These are phyloP conservation scores for Listrodromus nycthemerus DNA, from an alignment of 2,888 invertebrate species.

Conservation along the genomic window DNA sequence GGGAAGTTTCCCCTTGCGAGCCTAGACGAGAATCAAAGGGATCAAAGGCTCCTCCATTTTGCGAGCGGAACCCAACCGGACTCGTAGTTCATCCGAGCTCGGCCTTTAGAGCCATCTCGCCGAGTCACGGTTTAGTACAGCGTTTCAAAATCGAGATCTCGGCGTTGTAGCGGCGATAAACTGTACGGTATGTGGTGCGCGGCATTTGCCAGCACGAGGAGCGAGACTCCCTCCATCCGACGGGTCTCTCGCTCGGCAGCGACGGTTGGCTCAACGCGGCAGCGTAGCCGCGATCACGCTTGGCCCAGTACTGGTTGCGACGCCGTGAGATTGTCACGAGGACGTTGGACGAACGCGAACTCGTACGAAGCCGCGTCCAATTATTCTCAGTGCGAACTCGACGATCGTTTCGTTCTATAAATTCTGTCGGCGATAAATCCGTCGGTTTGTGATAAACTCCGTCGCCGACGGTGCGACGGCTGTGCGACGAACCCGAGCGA, in stretches of 20 bases:
- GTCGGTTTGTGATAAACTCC: neutral
- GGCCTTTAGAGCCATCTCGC: constrained; percentile 27
- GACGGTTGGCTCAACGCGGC: constrained; percentile 54
- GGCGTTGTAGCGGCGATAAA: constrained; percentile 24
- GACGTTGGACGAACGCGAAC: constrained; percentile 22
- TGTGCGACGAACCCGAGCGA: neutral
- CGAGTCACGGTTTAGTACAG: constrained; percentile 41
- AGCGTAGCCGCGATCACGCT: constrained; percentile 43
- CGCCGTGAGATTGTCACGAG: constrained; percentile 47
- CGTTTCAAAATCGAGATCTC: constrained; percentile 29
- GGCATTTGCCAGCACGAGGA: constrained; percentile 27
- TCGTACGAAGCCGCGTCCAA: constrained; percentile 49
- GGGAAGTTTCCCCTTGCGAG: neutral
- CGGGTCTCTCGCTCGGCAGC: constrained; percentile 23
- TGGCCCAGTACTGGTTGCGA: constrained; percentile 49
- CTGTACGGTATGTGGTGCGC: neutral
- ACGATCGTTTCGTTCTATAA: neutral
- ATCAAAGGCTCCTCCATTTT: constrained; percentile 12
- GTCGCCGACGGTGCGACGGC: neutral
- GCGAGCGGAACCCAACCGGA: constrained; percentile 27
- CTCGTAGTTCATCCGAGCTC: constrained; percentile 36
- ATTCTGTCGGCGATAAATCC: neutral
- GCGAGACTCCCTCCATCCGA: constrained; percentile 21
- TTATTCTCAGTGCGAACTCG: constrained; percentile 28
- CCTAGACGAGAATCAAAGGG: constrained; percentile 44